These are phyloP conservation scores for Leptodactylus fallax DNA, from an alignment of 2,797 vertebrate genomes.

Conservation along the genomic window DNA sequence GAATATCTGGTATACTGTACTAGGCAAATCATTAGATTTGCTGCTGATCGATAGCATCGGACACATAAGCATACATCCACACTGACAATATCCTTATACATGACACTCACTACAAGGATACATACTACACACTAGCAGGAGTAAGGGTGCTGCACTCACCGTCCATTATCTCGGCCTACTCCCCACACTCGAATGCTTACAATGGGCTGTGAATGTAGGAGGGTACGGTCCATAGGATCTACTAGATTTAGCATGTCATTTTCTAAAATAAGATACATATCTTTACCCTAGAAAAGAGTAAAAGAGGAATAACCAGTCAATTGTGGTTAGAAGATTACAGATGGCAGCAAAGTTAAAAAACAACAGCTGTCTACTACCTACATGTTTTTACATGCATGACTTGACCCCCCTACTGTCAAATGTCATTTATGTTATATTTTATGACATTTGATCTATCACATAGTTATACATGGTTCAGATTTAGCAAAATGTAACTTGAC, in stretches of 20 bases:
- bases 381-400: background rate
- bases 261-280: constrained; percentile 93
- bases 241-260: constrained; percentile 92
- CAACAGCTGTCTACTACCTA: background rate
- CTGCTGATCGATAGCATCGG: background rate
- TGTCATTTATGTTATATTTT: too few relatives aligned
- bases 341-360: background rate
- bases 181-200: constrained; percentile 97
- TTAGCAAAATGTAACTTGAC: too few relatives aligned
- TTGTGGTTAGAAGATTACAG: background rate
- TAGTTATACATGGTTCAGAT: too few relatives aligned
- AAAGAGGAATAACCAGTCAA: background rate
- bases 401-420: too few relatives aligned
- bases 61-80: background rate
- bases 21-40: too few relatives aligned
- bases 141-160: constrained; percentile 76
- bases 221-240: constrained; percentile 89
- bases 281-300: constrained; percentile 84
- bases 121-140: background rate
- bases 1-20: too few relatives aligned
- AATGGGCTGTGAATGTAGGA: constrained; percentile 95
- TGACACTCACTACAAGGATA: background rate
- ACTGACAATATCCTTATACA: background rate
- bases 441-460: too few relatives aligned
- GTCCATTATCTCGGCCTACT: constrained; percentile 93